Base-by-base conservation (phyloP, 2,888 invertebrate genomes). In the Mesorhabditis belari region DNA sequence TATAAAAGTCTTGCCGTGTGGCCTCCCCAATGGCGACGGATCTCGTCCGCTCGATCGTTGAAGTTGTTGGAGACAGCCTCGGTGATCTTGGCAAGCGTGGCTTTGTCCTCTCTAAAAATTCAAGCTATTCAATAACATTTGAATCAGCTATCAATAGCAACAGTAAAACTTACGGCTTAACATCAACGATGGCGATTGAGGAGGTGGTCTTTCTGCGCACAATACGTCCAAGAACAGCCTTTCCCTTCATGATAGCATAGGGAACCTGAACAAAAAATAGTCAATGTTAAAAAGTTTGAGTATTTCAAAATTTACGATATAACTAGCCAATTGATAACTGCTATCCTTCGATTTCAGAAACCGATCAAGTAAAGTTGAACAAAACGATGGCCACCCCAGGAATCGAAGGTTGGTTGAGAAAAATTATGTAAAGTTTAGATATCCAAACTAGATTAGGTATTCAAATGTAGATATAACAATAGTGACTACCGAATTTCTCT, bases 211-310 rank as follows among this genome's bases (percentile, higher is more conserved):
- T 98, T 81, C 95, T 88, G 81, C 92, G 89, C 0, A 96, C 95
- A 61, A 98, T 88, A 71, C 90, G 88, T 78, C 98, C 98, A 62
- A 98, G 86, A 67, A 95, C 88, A 49, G 96, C 92, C 85, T 98
- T 98, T 81, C 95, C 94, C 85, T 98, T 98, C 26, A 98, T 89
- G 77, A 99, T 96, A 83, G 96, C 96, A 85, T 99, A 99, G 21
- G 98, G 96, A n/a, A 99, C 93, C 44, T 35, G 44, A 17, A 35
- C n/a, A n/a, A 35, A 35, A 35, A 17, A 35, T 35, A 2, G n/a
- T 35, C n/a, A 35, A 35, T 35, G n/a, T 35, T n/a, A 35, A 35
- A 35, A 17, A 35, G n/a, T 35, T 0, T 2, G 12, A 2, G 12
- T n/a, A n/a, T n/a, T n/a, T n/a, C n/a, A n/a, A n/a, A n/a, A n/a